Base-by-base conservation (phyloP, 2,888 invertebrate genomes). In the Xestobium rufovillosum region DNA sequence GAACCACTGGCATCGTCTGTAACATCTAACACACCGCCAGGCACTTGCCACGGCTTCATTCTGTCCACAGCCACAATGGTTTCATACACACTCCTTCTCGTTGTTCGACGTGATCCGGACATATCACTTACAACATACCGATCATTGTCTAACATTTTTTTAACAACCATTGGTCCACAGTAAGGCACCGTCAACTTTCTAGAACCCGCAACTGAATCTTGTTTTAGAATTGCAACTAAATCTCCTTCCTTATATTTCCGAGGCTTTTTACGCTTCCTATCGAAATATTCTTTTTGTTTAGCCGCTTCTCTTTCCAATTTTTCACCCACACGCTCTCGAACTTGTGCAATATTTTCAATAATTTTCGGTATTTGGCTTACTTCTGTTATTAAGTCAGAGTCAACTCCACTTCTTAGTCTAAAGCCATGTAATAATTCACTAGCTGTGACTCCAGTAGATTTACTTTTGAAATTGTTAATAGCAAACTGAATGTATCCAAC, bases 391-490 rank as follows among this genome's bases (percentile, higher is more conserved):
- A 23, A n/a, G 8, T 9, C 23, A 9, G 23, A 8, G 23, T 23
- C 23, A n/a, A n/a, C n/a, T 8, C 23, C 23, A n/a, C 23, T 23
- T 23, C 23, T 23, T 23, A n/a, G 23, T 23, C 23, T 8, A 23
- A 23, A 23, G n/a, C 23, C 23, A 23, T 23, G 23, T n/a, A 23
- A 9, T n/a, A 23, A n/a, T n/a, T 23, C 23, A 23, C 23, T 23
- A 23, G 23, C 23, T 23, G 23, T 23, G 23, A 9, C 8, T 23
- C 23, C 23, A 8, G 8, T 23, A 23, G 23, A 23, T n/a, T 8
- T 9, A 23, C 23, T 23, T n/a, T 23, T 8, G 8, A 23, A 8
- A 23, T 23, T 23, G n/a, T 23, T 23, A 23, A 23, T 23, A 9
- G 23, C 23, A 23, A 23, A 23, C 23, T 23, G 23, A n/a, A 23